Base-by-base conservation (phyloP, 1,140 invertebrate genomes). In the Drusus annulatus region DNA sequence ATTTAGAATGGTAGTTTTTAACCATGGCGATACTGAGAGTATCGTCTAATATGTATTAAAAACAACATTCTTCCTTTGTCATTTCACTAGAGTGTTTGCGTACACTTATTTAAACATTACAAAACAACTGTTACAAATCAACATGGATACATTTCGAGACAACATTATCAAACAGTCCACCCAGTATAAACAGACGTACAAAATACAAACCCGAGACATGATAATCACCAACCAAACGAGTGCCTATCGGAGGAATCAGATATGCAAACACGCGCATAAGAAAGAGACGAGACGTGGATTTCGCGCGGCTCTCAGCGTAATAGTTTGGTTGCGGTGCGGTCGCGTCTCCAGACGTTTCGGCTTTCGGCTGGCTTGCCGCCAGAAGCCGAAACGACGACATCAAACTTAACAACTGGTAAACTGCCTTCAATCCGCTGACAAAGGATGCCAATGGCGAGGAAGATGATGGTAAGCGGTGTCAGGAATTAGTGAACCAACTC, bases 321-420 rank as follows among this genome's bases (percentile, higher is more conserved):
- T 65, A 65, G 10, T 25, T 28, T 21, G 62, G 28, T 15, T n/a
- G 21, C 28, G 21, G 62, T 28, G 21, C 62, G 62, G 16, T 15
- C 23, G 62, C 2, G 17, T 19, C 7, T 23, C 6, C 56, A 19
- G 56, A 13, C 45, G 3, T 21, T n/a, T 75, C 17, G 54, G 54
- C 54, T 31, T n/a, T n/a, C 16, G 52, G 71, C 36, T 71, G 68
- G 68, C 68, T 71, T 71, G 16, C 17, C 15, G 68, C 71, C 51
- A 75, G 52, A 16, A 28, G 16, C 71, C 52, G 51, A 31, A 75
- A 56, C 52, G 52, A 54, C 52, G 52, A 8, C 54, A 75, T 75
- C 71, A 75, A 58, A 75, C 71, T 75, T 75, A 75, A 75, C 71
- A 75, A 75, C 71, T 58, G 28, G 52, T 75, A 58, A 75, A 75